Conservation (phyloP, 2,113 vertebrate genomes). For the Hydropotes inermis region DNA sequence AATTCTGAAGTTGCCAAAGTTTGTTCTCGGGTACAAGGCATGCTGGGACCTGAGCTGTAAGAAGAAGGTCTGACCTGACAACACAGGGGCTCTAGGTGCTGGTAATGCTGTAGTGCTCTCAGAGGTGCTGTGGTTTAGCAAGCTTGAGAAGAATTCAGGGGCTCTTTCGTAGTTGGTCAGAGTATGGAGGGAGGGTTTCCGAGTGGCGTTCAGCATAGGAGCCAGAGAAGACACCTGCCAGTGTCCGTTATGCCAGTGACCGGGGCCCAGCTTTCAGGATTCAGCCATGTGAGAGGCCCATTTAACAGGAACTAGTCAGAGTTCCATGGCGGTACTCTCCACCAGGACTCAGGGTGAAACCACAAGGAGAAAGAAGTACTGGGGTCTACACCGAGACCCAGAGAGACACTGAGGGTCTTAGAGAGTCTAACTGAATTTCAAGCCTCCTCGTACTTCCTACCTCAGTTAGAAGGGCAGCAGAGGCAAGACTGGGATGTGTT, state of each 20-base stretch:
- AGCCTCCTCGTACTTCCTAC: background rate
- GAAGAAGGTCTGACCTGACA: background rate
- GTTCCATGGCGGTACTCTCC: background rate
- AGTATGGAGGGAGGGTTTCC: background rate
- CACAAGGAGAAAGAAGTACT: background rate
- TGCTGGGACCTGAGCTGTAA: background rate
- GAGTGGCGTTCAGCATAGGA: background rate
- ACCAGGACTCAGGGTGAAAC: background rate
- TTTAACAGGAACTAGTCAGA: background rate
- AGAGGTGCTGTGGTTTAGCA: background rate
- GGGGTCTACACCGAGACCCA: background rate
- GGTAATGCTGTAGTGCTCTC: background rate
- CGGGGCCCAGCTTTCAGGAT: background rate
- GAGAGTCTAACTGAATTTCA: background rate
- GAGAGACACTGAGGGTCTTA: background rate
- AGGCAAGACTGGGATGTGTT: background rate
- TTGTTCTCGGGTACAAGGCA: background rate
- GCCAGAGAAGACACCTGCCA: background rate
- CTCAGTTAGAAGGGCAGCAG: background rate
- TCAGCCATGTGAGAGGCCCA: too few relatives aligned
- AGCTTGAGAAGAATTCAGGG: background rate
- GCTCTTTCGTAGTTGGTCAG: background rate
- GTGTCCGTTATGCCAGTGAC: background rate
- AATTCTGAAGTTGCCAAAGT: slow-evolving; percentile 7
- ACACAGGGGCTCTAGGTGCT: too few relatives aligned